Evolutionary conservation across 2,888 invertebrate genomes (phyloP).

Genomic region (Cheilosia grossa): DNA sequence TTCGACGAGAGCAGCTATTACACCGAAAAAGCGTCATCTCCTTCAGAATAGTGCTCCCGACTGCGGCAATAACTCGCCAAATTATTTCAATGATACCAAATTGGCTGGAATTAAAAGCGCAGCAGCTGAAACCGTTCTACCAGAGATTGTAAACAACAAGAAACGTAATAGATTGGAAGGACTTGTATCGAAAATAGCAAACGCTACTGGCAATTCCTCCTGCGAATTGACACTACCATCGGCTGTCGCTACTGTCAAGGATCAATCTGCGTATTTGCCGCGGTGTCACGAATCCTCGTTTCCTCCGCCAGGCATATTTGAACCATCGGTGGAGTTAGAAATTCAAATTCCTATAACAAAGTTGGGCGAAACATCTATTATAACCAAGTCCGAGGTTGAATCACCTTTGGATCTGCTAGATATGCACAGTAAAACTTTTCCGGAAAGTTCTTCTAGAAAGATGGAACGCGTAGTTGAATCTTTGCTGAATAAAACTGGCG

Average conservation of each 20-base stretch:
- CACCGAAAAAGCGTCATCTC: conserved; percentile 81
- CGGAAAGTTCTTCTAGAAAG: conserved; percentile 74
- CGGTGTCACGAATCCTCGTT: conserved; percentile 77
- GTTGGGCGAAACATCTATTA: conserved; percentile 83
- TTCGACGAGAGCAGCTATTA: conserved; percentile 77
- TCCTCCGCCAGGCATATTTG: conserved; percentile 88
- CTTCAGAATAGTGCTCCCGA: conserved; percentile 74
- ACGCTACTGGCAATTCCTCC: conserved; percentile 58
- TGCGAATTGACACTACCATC: conserved; percentile 24
- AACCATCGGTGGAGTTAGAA: conserved; percentile 88
- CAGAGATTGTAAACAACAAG: conserved; percentile 82
- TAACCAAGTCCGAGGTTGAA: conserved; percentile 83
- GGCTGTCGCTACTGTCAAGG: conserved; percentile 23
- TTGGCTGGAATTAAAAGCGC: conserved; percentile 12
- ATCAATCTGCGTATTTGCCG: conserved; percentile 68
- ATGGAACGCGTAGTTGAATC: conserved; percentile 81
- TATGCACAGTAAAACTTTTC: conserved; percentile 76
- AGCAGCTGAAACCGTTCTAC: not conserved
- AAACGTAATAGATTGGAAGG: conserved; percentile 87
- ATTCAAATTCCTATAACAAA: conserved; percentile 87
- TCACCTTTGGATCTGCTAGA: conserved; percentile 82
- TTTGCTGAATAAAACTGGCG: conserved; percentile 81
- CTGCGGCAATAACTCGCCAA: conserved; percentile 28
- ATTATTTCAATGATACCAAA: conserved; percentile 42
- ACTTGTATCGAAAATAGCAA: conserved; percentile 86